Evolutionary conservation across 2,797 vertebrate species (phyloP).

Genomic region (Kryptopterus vitreolus): DNA sequence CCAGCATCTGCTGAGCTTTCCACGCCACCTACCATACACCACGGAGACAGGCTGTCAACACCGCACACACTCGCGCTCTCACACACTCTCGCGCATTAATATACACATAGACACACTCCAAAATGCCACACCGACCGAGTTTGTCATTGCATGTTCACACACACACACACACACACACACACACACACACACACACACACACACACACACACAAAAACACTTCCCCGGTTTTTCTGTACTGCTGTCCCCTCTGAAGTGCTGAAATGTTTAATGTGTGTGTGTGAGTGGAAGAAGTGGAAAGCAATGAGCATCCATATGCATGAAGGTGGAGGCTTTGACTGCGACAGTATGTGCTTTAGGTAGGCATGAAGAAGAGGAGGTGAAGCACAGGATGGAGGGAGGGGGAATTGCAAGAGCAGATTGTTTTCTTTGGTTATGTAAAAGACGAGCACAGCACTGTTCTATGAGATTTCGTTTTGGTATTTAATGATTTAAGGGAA

Average conservation of each 20-base stretch:
- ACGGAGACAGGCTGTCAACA: constrained; percentile 45
- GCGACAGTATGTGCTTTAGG: constrained; percentile 14
- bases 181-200: background rate
- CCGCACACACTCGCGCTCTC: constrained; percentile 13
- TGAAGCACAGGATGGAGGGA: background rate
- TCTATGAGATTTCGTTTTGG: background rate
- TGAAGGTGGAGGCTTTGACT: constrained; percentile 21
- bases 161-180: background rate
- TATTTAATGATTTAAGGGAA: constrained; percentile 15
- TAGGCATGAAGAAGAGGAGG: constrained; percentile 20
- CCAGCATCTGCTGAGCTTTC: constrained; percentile 70
- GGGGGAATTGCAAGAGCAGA: constrained; percentile 18
- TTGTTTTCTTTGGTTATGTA: constrained; percentile 18
- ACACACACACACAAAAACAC: background rate
- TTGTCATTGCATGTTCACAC: constrained; percentile 30
- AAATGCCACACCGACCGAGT: constrained; percentile 17
- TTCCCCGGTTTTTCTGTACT: background rate
- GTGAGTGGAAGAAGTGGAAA: constrained; percentile 14
- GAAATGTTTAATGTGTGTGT: constrained; percentile 41
- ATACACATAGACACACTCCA: background rate
- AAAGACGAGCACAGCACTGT: background rate
- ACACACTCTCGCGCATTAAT: constrained; percentile 12
- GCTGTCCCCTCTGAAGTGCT: constrained; percentile 39
- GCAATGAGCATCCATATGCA: constrained; percentile 35
- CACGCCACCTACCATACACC: constrained; percentile 54